A percentile compares a stretch with the other conserved stretches of the same genome.
Evolutionary conservation across 2,888 invertebrate genomes (phyloP).

Genomic region (Diarsia mendica): DNA sequence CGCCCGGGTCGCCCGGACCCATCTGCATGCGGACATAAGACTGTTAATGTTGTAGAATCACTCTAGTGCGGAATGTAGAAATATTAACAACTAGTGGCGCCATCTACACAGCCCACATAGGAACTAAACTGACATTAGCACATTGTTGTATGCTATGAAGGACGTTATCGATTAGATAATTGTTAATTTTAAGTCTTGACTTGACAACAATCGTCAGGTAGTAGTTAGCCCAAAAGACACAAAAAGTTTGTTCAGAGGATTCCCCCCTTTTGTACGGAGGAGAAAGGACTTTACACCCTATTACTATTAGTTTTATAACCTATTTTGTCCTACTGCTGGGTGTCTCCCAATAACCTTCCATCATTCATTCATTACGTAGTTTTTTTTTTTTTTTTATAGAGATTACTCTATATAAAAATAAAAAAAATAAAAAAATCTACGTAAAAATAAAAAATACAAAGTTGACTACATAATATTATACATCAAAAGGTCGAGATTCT

Average conservation of each 20-base stretch:
- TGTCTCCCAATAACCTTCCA: background rate
- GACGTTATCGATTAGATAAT: too few species aligned
- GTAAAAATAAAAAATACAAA: background rate
- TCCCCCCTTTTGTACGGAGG: background rate
- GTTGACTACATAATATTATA: too few species aligned
- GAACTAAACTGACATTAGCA: background rate
- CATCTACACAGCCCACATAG: background rate
- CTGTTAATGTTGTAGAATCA: slow-evolving; percentile 52
- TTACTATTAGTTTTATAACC: background rate
- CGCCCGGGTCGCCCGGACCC: slow-evolving; percentile 87
- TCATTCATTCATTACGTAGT: too few species aligned
- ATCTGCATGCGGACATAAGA: slow-evolving; percentile 74
- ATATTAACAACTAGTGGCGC: slow-evolving; percentile 4
- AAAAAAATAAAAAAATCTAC: too few species aligned
- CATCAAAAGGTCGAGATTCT: background rate
- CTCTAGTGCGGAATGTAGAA: slow-evolving; percentile 9
- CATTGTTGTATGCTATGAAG: too few species aligned
- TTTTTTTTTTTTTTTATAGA: too few species aligned
- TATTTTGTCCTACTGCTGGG: background rate
- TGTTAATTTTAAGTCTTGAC: too few species aligned
- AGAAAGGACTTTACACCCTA: background rate
- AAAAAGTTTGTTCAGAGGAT: background rate
- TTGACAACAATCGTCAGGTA: background rate
- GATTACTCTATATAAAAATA: too few species aligned
- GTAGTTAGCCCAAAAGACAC: background rate